phyloP scores from a whole-genome alignment of 2,888 invertebrate genomes.

The Xestia xanthographa region DNA sequence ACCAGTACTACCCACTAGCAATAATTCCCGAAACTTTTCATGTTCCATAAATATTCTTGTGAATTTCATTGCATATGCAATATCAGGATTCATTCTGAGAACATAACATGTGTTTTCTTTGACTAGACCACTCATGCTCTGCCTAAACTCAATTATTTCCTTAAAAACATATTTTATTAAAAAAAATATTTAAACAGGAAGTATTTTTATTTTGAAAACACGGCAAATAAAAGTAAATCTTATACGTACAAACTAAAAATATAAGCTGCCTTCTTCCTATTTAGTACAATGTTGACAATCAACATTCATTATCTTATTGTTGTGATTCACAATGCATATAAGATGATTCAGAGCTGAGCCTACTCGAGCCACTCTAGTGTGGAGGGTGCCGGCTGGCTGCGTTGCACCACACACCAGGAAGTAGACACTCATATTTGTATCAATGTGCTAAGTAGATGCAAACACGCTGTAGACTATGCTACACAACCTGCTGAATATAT shows the following conservation, averaged over 20 bases:
- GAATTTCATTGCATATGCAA: slow-evolving; percentile 1
- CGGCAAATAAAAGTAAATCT: slow-evolving; percentile 4
- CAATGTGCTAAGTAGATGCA: slow-evolving; percentile 58
- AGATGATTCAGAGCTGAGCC: slow-evolving; percentile 48
- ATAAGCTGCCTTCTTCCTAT: slow-evolving; percentile 43
- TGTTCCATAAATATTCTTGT: slow-evolving; percentile 17
- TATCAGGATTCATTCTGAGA: slow-evolving; percentile 10
- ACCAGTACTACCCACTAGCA: too few relatives aligned
- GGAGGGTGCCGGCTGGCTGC: slow-evolving; percentile 1
- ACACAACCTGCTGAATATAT: slow-evolving; percentile 36
- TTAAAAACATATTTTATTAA: background rate
- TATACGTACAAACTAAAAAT: slow-evolving; percentile 4
- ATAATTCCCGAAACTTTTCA: background rate
- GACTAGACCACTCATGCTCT: background rate
- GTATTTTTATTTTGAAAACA: background rate
- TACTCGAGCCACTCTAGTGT: slow-evolving; percentile 1
- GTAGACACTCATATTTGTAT: slow-evolving; percentile 39
- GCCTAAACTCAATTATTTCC: background rate
- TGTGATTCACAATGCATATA: slow-evolving; percentile 49
- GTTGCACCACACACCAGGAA: slow-evolving; percentile 51
- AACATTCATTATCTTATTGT: slow-evolving; percentile 50
- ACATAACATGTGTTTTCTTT: slow-evolving; percentile 13
- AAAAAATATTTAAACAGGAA: background rate
- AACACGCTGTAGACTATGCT: slow-evolving; percentile 23
- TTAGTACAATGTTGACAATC: slow-evolving; percentile 43